Conservation (phyloP, 2,888 invertebrate genomes). For the Lutraria lutraria region DNA sequence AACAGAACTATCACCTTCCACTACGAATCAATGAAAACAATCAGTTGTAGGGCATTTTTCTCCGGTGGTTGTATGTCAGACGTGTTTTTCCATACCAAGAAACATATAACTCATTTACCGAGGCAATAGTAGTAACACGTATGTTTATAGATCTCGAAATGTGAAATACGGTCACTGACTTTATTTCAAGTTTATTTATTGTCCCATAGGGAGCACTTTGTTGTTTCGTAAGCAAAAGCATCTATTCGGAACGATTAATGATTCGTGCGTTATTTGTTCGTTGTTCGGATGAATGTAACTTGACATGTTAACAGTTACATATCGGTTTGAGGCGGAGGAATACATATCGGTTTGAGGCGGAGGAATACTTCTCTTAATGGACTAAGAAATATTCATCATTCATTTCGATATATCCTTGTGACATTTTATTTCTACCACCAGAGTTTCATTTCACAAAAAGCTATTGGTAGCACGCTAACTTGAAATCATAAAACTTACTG, state of each 20-base stretch:
- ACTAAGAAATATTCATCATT: not conserved
- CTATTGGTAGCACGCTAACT: not conserved
- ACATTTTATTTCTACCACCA: not conserved
- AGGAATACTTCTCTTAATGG: not conserved
- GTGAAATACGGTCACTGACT: not conserved
- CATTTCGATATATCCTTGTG: not conserved
- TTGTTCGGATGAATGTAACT: not conserved
- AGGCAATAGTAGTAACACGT: not conserved
- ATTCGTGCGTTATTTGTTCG: not conserved
- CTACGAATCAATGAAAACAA: constrained; percentile 1
- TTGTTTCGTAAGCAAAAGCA: not conserved
- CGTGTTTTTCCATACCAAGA: not conserved
- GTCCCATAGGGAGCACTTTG: not conserved
- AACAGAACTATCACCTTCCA: not conserved
- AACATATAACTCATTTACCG: not conserved
- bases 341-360: not conserved
- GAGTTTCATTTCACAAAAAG: not conserved
- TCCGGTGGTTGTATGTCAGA: not conserved
- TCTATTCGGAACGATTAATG: not conserved
- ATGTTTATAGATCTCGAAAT: not conserved
- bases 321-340: not conserved
- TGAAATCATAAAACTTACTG: not conserved
- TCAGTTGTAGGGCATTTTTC: not conserved
- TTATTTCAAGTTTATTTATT: not conserved
- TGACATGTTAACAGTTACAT: not conserved